phyloP scores from a whole-genome alignment of 2,113 vertebrate genomes.

The Panurus biarmicus region DNA sequence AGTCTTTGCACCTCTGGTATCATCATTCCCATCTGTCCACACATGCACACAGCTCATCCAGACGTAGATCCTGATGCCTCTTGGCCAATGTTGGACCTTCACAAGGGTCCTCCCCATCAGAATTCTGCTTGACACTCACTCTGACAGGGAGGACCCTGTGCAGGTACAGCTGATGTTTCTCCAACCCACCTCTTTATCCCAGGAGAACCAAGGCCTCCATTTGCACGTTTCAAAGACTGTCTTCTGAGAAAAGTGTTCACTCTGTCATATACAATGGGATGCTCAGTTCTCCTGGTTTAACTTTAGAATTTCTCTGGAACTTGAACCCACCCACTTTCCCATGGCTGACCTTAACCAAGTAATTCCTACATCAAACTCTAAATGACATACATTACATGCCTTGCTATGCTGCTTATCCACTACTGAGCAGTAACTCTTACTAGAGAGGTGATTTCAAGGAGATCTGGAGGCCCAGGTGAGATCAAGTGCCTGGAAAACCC shows the following conservation, averaged over 20 bases:
- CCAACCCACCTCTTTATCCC: neutral
- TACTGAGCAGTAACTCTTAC: neutral
- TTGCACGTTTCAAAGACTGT: neutral
- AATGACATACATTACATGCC: neutral
- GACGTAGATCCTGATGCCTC: neutral
- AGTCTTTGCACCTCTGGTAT: neutral
- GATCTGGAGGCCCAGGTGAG: neutral
- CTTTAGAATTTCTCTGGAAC: neutral
- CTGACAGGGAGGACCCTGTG: neutral
- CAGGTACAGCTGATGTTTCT: neutral
- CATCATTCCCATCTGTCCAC: neutral
- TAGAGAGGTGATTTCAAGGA: neutral
- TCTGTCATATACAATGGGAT: neutral
- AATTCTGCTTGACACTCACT: neutral
- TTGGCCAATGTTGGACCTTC: neutral
- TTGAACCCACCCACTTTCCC: neutral
- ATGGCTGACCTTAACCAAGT: neutral
- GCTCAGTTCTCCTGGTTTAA: neutral
- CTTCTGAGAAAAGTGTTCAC: neutral
- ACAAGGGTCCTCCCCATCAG: rapidly evolving
- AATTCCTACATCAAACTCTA: neutral
- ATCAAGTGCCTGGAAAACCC: neutral
- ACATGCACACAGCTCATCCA: rapidly evolving
- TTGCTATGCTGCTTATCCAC: neutral
- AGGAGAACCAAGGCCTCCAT: neutral